Base-by-base conservation (phyloP, 2,797 vertebrate species). In the Anabacerthia variegaticeps region DNA sequence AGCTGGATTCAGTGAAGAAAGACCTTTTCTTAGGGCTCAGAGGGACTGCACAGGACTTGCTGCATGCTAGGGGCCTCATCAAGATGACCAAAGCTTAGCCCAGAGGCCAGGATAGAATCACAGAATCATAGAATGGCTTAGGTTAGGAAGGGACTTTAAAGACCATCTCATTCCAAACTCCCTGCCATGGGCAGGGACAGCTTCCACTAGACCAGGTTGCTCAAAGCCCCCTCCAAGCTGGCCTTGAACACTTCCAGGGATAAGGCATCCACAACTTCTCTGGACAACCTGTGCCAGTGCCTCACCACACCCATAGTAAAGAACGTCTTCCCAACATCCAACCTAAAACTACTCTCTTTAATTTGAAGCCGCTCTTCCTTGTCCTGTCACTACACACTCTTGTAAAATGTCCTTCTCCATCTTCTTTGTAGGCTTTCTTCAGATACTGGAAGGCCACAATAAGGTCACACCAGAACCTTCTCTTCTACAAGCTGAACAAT, bases 181-280 rank as follows among this genome's bases (percentile, higher is more conserved):
- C 5, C 21, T 32, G 9, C 7, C 22, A 28, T 34, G 26, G 22
- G 1, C 6, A 54, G 56, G 30, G 30, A 41, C 15, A 48, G 7
- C 14, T 84, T 77, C 56, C 58, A 46, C 21, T 20, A 30, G 24
- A 58, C 15, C 22, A 28, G 8, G 3, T 32, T 59, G 30, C 66
- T 84, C 24, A 19, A 26, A 58, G 24, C 14, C 17, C 24, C n/a
- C 52, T 58, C 26, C 52, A 59, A 3, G 7, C 8, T 66, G 34
- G 7, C 24, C 24, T 52, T 72, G 58, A 72, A 54, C 10, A 34
- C 0, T 0, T 65, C 23, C 28, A 26, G 28, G 34, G 41, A 52
- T 16, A 12, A 12, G 6, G 6, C 36, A 71, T 32, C n/a, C n/a
- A 58, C 37, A 52, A 0, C 30, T 58, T 58, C 28, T 48, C 39